Conservation (phyloP, 2,888 invertebrate genomes). For the Lycophotia porphyrea region DNA sequence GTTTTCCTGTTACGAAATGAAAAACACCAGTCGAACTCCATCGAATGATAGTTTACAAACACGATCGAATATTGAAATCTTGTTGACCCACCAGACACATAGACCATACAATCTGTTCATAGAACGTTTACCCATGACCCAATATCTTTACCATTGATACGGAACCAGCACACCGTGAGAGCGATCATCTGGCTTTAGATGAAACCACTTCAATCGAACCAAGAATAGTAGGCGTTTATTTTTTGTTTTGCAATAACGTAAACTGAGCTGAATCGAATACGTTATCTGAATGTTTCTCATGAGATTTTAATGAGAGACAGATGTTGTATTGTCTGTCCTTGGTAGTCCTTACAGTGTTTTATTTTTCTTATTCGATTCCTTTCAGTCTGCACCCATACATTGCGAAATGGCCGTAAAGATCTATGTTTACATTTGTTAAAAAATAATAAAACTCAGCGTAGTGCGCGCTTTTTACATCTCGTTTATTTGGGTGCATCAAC, state of each 20-base stretch:
- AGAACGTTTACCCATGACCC: conserved; percentile 39
- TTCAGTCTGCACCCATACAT: background rate
- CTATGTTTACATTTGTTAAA: background rate
- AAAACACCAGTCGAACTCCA: conserved; percentile 8
- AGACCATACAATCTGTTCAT: background rate
- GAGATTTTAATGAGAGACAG: conserved; percentile 20
- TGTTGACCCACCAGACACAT: conserved; percentile 16
- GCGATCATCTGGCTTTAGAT: conserved; percentile 38
- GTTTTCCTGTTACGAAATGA: conserved; percentile 17
- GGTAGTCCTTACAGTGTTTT: background rate
- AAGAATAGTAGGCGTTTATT: conserved; percentile 35
- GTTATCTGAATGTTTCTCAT: conserved; percentile 23
- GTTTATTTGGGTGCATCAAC: conserved; percentile 26
- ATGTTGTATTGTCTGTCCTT: conserved; percentile 3
- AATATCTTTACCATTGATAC: conserved; percentile 26
- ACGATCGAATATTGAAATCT: conserved; percentile 12
- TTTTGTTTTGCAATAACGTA: conserved; percentile 25
- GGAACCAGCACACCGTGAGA: conserved; percentile 35
- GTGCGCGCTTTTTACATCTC: background rate
- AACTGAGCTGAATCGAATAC: conserved; percentile 24
- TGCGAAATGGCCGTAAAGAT: background rate
- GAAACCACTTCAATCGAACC: conserved; percentile 43
- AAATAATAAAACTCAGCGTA: background rate
- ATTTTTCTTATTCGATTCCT: background rate
- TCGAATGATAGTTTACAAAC: conserved; percentile 23